Base-by-base conservation (phyloP, 1,140 invertebrate genomes). In the Pristionchus pacificus region DNA sequence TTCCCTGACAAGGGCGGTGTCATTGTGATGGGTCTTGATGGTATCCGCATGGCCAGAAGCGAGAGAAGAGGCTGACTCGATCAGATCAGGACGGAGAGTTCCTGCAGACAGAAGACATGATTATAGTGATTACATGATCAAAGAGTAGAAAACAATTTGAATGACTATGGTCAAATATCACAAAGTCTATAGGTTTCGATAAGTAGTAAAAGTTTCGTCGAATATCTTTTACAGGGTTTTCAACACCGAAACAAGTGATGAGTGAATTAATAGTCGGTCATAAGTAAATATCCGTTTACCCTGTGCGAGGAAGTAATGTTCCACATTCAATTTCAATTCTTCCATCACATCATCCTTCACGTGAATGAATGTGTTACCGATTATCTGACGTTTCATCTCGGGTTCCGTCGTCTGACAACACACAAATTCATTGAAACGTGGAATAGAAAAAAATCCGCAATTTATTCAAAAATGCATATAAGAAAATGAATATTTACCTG, bases 11-110 rank as follows among this genome's bases (percentile, higher is more conserved):
- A 98, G 87, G 80, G 93, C 93, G 38, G 92, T 97, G 85, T 98
- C 96, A 85, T 99, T 99, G 87, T 99, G 96, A 86, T 99, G 96
- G n/a, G 96, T 98, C 87, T 99, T 99, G 79, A 99, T 99, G 15
- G 91, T 91, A 84, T 95, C 92, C 3, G 96, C 96, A 78, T 88
- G 89, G 6, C 84, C 83, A 77, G 92, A 95, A 57, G 90, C 93
- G 78, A 95, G 78, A 62, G 87, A 83, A 29, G 93, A 97, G 2
- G 96, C 95, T 74, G 93, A 96, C 87, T 99, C 96, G 80, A 98
- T 99, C 70, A 98, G 87, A 87, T 99, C 96, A 27, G 96, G 96
- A 82, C 96, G 87, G 0, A 99, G 87, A 0, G 96, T 98, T 29
- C 38, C 38, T 49, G 38, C 6, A 49, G n/a, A n/a, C n/a, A n/a